Evolutionary conservation across 2,113 vertebrate species (phyloP), one percentile per base, ranked within the genome.

Genomic region (Setophaga kirtlandii): DNA sequence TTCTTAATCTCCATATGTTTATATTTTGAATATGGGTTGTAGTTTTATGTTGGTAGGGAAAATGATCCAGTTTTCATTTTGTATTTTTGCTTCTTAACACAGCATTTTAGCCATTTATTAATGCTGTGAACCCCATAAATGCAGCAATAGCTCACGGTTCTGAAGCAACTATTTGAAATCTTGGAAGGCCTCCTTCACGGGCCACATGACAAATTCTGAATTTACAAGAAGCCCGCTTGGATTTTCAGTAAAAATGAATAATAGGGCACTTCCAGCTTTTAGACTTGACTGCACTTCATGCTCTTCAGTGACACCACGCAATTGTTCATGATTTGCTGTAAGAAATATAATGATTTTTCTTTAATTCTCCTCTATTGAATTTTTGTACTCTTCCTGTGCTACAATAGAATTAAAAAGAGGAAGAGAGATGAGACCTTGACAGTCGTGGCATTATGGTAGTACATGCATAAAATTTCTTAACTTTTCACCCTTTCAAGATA

Each of bases 171-270:
- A 37, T 58, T 96, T 65, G 75, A 94, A 92, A 68, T 83, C 37
- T 83, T 60, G 28, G 84, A 79, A 87, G 49, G 37, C 27, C 44
- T 67, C 3, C 62, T 76, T 47, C 53, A 87, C 53, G 64, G 25
- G 23, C 62, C 24, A 23, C 42, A 65, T 58, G 83, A 83, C 42
- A 88, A 79, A 82, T 79, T 79, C 62, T 44, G 78, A 81, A 39
- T 93, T 93, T 92, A 46, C 41, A 94, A 90, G 68, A 80, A 95
- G 39, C 64, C 25, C 25, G 92, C 67, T 80, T 75, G 87, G 52
- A 79, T 83, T 73, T 95, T 96, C 82, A 88, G 85, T 92, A 78
- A 90, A 90, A 94, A 85, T 93, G 69, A 64, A 80, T 89, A 92
- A 84, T 90, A 77, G 60, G 58, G 41, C 79, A 86, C 82, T 97